Evolutionary conservation across 1,140 invertebrate species (phyloP), one percentile per base, ranked within the genome.

Genomic region (Camponotus vicinus): DNA sequence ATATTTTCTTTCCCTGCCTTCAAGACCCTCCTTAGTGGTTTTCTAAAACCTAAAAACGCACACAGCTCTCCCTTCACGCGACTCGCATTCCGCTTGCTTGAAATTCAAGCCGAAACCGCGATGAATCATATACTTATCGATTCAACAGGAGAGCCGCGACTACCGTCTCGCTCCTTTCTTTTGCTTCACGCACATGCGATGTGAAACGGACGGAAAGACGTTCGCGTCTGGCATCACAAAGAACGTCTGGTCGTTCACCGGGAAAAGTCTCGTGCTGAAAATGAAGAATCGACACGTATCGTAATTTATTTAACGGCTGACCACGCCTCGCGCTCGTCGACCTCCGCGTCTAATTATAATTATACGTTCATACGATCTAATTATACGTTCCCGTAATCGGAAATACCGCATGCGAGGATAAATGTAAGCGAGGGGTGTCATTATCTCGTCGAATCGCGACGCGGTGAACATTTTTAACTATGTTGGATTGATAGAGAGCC

Each of bases 91-190:
- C 86, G 88, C 79, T 88, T 89, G 92, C 89, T 93, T 93, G 91
- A 93, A 93, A 93, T 93, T 92, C 92, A 93, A 93, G 92, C 92
- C 89, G 88, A 93, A 93, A 93, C 92, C 89, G 84, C 91, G 92
- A 89, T 93, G 92, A 93, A 93, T 93, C 92, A 93, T 92, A 89
- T 93, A 92, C 92, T 92, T 93, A 93, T 93, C 91, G 92, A 93
- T 93, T 93, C 92, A 93, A 93, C 92, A 92, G 90, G 90, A 88
- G 89, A 78, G 87, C 84, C 88, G 82, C 89, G 89, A 85, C 85
- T 57, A 11, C 69, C 64, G 61, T 66, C 89, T 90, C 90, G 69
- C 70, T 82, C 67, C 86, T 91, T 92, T 90, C 87, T 89, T 88
- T 86, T 75, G 84, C 89, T 79, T 69, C 89, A 82, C 57, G 86